Percentiles rank a stretch among this genome's conserved stretches.
These are phyloP conservation scores for Drosophila koepferae DNA, from an alignment of 2,888 invertebrate genomes.

Conservation along the genomic window DNA sequence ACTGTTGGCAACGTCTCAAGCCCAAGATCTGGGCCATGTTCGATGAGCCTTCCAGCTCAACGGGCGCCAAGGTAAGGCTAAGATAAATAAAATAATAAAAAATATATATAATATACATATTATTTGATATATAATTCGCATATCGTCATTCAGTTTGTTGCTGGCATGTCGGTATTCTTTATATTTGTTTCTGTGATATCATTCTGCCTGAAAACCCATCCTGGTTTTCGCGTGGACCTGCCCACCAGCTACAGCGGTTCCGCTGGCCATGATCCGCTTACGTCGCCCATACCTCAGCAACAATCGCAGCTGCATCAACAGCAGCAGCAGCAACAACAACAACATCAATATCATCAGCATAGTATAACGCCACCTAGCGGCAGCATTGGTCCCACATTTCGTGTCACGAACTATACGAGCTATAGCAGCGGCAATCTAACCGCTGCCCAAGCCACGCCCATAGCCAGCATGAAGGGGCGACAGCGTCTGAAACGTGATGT, in stretches of 20 bases:
- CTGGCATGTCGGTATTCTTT: conserved; percentile 97
- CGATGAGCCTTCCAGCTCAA: conserved; percentile 98
- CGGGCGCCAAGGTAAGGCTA: conserved; percentile 91
- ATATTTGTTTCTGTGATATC: conserved; percentile 97
- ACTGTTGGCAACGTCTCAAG: conserved; percentile 95
- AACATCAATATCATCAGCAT: conserved; percentile 63
- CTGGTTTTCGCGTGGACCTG: conserved; percentile 90
- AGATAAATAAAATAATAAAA: too few relatives aligned
- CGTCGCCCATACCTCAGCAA: conserved; percentile 73
- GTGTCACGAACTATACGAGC: conserved; percentile 79
- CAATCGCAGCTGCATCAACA: conserved; percentile 39
- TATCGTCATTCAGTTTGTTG: conserved; percentile 89
- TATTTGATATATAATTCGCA: too few relatives aligned
- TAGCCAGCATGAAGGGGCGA: conserved; percentile 74
- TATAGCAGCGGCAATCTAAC: conserved; percentile 77
- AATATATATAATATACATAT: background rate
- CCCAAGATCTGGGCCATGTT: conserved; percentile 98
- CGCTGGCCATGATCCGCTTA: conserved; percentile 66
- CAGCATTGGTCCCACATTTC: conserved; percentile 77
- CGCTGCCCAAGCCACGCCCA: conserved; percentile 71
- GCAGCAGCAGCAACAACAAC: conserved; percentile 52
- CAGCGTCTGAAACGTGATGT: conserved; percentile 77
- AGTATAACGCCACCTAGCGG: conserved; percentile 72
- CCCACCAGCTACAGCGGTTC: conserved; percentile 67
- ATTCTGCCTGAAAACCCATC: conserved; percentile 98